Conservation (phyloP, 1,140 invertebrate genomes). For the Tetramorium simillimum region DNA sequence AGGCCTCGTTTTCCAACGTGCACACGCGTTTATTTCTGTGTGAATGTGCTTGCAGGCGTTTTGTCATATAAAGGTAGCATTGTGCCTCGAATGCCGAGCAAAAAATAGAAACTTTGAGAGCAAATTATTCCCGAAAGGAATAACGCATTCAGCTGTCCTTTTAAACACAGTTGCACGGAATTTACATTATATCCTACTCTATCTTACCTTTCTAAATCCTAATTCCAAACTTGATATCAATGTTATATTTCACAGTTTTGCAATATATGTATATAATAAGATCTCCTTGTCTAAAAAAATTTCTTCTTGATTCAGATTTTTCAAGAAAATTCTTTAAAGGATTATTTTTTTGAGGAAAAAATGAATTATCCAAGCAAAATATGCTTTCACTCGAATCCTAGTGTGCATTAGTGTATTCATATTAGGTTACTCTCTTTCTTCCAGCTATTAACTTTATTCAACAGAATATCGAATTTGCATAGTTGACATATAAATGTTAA, state of each 20-base stretch:
- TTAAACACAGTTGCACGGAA: neutral
- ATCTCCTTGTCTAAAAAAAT: neutral
- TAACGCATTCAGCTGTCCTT: neutral
- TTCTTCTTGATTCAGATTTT: neutral
- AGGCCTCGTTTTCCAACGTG: conserved; percentile 63
- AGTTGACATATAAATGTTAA: neutral
- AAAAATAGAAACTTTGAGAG: conserved; percentile 8
- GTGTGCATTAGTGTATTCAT: neutral
- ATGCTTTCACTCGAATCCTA: neutral
- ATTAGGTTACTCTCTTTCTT: neutral
- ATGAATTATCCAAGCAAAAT: neutral
- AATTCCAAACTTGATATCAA: neutral
- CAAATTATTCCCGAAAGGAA: neutral
- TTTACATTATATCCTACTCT: neutral
- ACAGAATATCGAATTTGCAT: neutral
- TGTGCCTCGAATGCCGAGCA: conserved; percentile 53
- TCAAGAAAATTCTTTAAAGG: neutral
- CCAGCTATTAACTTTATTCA: neutral
- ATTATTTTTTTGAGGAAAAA: neutral
- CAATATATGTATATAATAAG: neutral
- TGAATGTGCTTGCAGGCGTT: conserved; percentile 21
- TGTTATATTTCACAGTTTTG: neutral
- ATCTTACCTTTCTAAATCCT: neutral
- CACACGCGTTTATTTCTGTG: conserved; percentile 27
- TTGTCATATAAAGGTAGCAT: conserved; percentile 68